Base-by-base conservation (phyloP, 2,888 invertebrate genomes). In the Hyppa rectilinea region DNA sequence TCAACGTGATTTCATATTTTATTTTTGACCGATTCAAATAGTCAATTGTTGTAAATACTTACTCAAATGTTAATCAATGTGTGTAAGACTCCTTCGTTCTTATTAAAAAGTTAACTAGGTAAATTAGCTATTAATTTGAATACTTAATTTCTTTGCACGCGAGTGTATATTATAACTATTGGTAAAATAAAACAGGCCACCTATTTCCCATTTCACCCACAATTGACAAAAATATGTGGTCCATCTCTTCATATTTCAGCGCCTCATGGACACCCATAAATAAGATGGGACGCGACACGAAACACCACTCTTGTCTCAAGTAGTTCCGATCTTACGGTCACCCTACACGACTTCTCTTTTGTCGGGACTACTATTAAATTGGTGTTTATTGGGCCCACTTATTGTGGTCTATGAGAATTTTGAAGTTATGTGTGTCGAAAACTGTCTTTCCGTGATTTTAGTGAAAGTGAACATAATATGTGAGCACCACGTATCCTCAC, bases 281-380 rank as follows among this genome's bases (percentile, higher is more conserved):
- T 71, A 56, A 72, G 62, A 52, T 43, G 53, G 62, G 76, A 56
- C 59, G 53, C 45, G 78, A 87, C 87, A 88, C 50, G 87, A 66
- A 85, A 84, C 75, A 50, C 82, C 85, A 86, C 87, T 87, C 73
- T 65, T 64, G 63, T 72, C 78, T 71, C 65, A 78, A 75, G 75
- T 71, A 77, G 80, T 80, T 74, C 52, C 71, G 55, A 78, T 77
- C 58, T 74, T 49, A 60, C 59, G 58, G 72, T 31, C n/a, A 75
- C 50, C 53, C 49, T 61, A 78, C 67, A 75, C 29, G 50, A 68
- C 72, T 75, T 56, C 47, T 63, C 59, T 69, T 70, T 71, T 52
- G 59, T 56, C 29, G 23, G 34, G 59, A 60, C 31, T 23, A 47
- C 53, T 70, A 60, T 63, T 58, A 80, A 78, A 85, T 80, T 78